These are phyloP conservation scores for Meles meles DNA, from an alignment of 2,113 vertebrate species.

Conservation along the genomic window DNA sequence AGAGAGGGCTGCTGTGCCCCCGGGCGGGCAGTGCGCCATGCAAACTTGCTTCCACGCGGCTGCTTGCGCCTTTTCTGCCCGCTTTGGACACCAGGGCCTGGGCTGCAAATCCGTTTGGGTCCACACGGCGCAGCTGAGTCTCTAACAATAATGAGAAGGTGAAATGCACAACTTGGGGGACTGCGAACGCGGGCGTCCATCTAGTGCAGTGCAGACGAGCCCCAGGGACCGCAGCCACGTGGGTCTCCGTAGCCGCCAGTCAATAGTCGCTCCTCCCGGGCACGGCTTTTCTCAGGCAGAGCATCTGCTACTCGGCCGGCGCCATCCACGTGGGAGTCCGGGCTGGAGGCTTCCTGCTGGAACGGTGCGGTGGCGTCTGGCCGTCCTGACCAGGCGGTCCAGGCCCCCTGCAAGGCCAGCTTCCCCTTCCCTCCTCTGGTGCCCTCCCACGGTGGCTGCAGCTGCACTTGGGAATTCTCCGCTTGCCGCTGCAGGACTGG, in stretches of 20 bases:
- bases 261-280: not conserved
- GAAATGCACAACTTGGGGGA: not conserved
- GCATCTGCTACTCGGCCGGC: not conserved
- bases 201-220: not conserved
- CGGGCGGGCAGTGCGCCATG: fast-evolving
- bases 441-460: not conserved
- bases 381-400: not conserved
- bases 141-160: not conserved
- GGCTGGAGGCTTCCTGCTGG: not conserved
- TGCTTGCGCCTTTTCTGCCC: not conserved
- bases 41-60: not conserved
- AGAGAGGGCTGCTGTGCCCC: not conserved
- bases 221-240: not conserved
- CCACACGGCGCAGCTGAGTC: no score
- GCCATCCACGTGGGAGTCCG: fast-evolving
- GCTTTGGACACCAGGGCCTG: not conserved
- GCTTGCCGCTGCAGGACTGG: no score
- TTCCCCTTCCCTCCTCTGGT: not conserved
- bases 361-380: not conserved
- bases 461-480: not conserved
- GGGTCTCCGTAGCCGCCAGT: not conserved
- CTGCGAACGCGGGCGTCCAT: not conserved
- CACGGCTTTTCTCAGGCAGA: not conserved
- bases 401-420: not conserved
- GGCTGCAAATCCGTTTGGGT: not conserved